phyloP scores from a whole-genome alignment of 2,113 vertebrate species.

The Ibidorhyncha struthersii region DNA sequence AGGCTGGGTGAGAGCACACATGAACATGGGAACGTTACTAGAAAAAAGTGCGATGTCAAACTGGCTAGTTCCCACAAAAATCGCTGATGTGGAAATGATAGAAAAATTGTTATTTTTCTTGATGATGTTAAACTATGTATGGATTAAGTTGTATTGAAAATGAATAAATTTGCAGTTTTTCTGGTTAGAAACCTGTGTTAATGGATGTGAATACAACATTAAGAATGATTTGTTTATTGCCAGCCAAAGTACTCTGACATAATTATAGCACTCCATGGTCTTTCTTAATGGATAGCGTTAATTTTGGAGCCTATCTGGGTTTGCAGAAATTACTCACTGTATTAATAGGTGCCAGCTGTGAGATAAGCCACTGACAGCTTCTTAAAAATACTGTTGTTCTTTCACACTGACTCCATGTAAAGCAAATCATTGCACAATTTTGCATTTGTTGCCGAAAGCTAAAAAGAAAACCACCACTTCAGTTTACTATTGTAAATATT shows the following conservation, averaged over 20 bases:
- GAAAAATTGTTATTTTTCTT: neutral
- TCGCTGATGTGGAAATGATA: neutral
- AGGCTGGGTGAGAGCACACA: neutral
- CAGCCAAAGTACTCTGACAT: neutral
- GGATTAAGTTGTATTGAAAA: neutral
- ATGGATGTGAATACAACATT: neutral
- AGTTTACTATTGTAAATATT: neutral
- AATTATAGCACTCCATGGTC: slow-evolving; percentile 19
- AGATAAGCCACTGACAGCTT: slow-evolving; percentile 42
- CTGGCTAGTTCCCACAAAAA: slow-evolving; percentile 5
- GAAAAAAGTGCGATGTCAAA: neutral
- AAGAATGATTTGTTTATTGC: slow-evolving; percentile 6
- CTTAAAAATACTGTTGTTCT: slow-evolving; percentile 33
- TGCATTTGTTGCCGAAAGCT: neutral
- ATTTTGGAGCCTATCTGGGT: slow-evolving; percentile 36
- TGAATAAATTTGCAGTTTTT: neutral
- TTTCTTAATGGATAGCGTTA: slow-evolving; percentile 41
- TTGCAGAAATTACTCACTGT: slow-evolving; percentile 40
- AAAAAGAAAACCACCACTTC: slow-evolving; percentile 3
- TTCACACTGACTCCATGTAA: neutral
- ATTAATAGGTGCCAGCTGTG: slow-evolving; percentile 57
- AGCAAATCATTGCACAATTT: neutral
- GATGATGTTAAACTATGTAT: neutral
- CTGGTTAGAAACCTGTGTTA: slow-evolving; percentile 1
- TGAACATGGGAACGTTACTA: neutral